Base-by-base conservation (phyloP, 2,888 invertebrate species). In the Dinocampus coccinellae region DNA sequence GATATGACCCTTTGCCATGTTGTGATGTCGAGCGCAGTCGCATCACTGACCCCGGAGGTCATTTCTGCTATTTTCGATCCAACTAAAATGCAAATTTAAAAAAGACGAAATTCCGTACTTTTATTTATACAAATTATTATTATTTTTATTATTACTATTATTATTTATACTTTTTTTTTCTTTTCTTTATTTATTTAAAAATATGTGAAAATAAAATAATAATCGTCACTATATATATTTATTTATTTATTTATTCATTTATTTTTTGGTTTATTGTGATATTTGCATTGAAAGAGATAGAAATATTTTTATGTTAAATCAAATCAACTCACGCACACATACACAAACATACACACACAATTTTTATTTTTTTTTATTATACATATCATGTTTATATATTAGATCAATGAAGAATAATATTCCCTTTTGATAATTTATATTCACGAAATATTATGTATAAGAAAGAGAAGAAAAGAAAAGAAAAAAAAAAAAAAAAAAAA, bases 21-120 rank as follows among this genome's bases (percentile, higher is more conserved):
- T 24, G 55, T 24, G 55, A 26, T 26, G 26, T 11, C 22, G 24
- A 55, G 55, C 55, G 55, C 55, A 55, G 55, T 55, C 55, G 55
- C 55, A 26, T 26, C 9, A 55, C 9, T 24, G 55, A 55, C 55
- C n/a, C 55, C n/a, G 24, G 64, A 64, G 64, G 64, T 52, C 53
- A 52, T 52, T 53, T 33, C 10, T 64, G 64, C 47, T 52, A 64
- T 64, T 47, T 64, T 52, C 53, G 47, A 53, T 64, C 22, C 11
- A 64, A 64, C 29, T 20, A 60, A 60, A 60, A 3, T n/a, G 39
- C 13, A 39, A 39, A 39, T 7, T 1, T 16, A 47, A 47, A 36
- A 47, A 47, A 47, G 3, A 47, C 3, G 16, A 47, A 16, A 47
- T 16, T 2, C 0, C 16, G 10, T 16, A 64, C 36, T 10, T 34